Percentiles rank a stretch among this genome's conserved stretches.
phyloP scores from a whole-genome alignment of 2,113 vertebrate species.

The Phaethon lepturus region DNA sequence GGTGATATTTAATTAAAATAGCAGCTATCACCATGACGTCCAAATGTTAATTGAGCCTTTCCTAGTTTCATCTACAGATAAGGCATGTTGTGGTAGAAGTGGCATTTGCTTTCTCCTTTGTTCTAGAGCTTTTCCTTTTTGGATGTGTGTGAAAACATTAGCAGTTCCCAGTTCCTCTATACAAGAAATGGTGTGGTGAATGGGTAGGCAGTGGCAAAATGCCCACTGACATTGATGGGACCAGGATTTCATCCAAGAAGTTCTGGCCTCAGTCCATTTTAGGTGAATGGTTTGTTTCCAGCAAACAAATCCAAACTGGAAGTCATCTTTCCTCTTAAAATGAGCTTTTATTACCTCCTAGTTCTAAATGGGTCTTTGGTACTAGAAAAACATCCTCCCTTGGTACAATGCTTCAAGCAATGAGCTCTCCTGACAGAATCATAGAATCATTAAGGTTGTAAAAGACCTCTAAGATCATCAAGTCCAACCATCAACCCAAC shows the following conservation, averaged over 20 bases:
- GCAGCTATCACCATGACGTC: background rate
- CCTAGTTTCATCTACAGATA: background rate
- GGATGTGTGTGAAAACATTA: background rate
- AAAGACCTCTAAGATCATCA: too few species aligned
- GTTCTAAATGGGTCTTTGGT: background rate
- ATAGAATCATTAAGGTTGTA: too few species aligned
- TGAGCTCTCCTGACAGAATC: background rate
- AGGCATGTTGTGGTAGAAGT: background rate
- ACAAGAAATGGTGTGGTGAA: background rate
- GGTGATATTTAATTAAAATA: background rate
- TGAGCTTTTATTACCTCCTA: background rate
- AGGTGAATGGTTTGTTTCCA: conserved; percentile 3
- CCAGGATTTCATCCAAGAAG: background rate
- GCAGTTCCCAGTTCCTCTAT: background rate
- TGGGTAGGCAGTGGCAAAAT: background rate
- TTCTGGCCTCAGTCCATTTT: background rate
- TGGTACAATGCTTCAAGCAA: background rate
- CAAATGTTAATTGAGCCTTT: background rate
- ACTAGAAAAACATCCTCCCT: background rate
- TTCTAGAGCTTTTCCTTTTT: background rate
- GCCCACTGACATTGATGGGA: background rate
- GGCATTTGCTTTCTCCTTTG: background rate
- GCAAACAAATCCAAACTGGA: conserved; percentile 7
- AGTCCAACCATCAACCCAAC: too few species aligned
- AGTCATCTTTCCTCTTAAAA: conserved; percentile 11